Evolutionary conservation across 2,888 invertebrate species (phyloP).

Genomic region (Cataglyphis rosenhaueri): DNA sequence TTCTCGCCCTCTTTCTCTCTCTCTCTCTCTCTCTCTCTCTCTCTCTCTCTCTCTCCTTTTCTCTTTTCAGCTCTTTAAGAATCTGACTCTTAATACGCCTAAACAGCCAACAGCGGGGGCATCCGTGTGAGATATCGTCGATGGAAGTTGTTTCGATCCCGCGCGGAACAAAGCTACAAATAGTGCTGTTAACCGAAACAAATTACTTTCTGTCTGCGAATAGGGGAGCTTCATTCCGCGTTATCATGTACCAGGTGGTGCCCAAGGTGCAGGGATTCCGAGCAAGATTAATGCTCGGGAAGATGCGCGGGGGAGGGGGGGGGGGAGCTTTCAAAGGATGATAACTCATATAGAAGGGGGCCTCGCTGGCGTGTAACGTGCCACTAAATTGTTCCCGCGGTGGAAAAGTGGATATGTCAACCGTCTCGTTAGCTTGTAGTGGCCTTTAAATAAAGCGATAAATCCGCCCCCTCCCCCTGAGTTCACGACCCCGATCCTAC

Average conservation of each 20-base stretch:
- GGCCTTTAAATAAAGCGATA: constrained; percentile 75
- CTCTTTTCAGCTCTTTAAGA: background rate
- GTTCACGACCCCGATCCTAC: constrained; percentile 29
- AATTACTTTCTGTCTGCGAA: constrained; percentile 63
- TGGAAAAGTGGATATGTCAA: constrained; percentile 72
- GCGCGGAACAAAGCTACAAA: constrained; percentile 50
- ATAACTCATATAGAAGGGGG: constrained; percentile 64
- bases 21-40: background rate
- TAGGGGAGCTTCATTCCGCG: constrained; percentile 64
- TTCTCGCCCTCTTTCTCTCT: background rate
- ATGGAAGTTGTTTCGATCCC: constrained; percentile 42
- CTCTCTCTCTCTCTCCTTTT: constrained; percentile 17
- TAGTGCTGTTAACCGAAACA: constrained; percentile 61
- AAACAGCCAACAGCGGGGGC: constrained; percentile 17
- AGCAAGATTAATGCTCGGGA: constrained; percentile 73
- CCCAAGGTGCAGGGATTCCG: constrained; percentile 67
- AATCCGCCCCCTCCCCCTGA: constrained; percentile 59
- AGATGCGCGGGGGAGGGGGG: constrained; percentile 65
- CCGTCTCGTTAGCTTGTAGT: constrained; percentile 68
- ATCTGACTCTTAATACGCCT: constrained; percentile 35
- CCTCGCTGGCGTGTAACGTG: constrained; percentile 66
- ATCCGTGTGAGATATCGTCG: constrained; percentile 41
- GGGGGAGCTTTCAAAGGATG: constrained; percentile 69
- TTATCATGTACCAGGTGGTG: constrained; percentile 60
- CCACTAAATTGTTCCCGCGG: constrained; percentile 73